Percentiles rank a stretch among this genome's conserved stretches.
Conservation (phyloP, 2,888 invertebrate species). For the Exephanes ischioxanthus region DNA sequence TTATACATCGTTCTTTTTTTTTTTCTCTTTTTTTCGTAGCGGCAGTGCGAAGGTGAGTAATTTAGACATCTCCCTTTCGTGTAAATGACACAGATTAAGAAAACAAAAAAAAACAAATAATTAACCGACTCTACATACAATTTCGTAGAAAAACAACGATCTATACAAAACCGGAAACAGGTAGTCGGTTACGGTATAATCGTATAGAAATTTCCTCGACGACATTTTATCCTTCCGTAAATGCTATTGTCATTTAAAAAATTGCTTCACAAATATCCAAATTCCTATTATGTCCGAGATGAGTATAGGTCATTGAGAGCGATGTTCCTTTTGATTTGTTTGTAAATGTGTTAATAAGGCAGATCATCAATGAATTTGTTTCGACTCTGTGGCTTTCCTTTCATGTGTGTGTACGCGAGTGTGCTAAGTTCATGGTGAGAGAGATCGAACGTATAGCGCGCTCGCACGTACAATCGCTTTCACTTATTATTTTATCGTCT, state of each 20-base stretch:
- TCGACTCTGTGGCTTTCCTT: slow-evolving; percentile 15
- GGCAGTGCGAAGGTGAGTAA: slow-evolving; percentile 83
- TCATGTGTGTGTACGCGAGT: slow-evolving; percentile 22
- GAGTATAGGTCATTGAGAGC: slow-evolving; percentile 62
- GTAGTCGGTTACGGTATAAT: slow-evolving; percentile 68
- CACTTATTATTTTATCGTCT: slow-evolving; percentile 11
- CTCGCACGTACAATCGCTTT: slow-evolving; percentile 48
- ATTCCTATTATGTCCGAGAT: not conserved
- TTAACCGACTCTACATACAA: slow-evolving; percentile 72
- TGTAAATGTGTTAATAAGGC: slow-evolving; percentile 55
- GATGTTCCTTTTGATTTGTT: slow-evolving; percentile 53
- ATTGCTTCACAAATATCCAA: slow-evolving; percentile 62
- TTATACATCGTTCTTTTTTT: slow-evolving; percentile 75
- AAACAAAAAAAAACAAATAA: slow-evolving; percentile 40
- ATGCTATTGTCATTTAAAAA: slow-evolving; percentile 78
- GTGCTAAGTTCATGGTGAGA: slow-evolving; percentile 29
- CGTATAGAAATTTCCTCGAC: slow-evolving; percentile 77
- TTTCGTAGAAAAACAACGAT: slow-evolving; percentile 77
- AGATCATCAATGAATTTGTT: slow-evolving; percentile 56
- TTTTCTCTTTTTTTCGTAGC: slow-evolving; percentile 74
- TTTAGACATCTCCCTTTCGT: slow-evolving; percentile 71
- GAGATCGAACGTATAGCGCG: slow-evolving; percentile 41
- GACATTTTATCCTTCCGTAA: slow-evolving; percentile 75
- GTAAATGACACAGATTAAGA: slow-evolving; percentile 60
- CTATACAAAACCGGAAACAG: slow-evolving; percentile 69